A percentile compares a stretch with the other conserved stretches of the same genome.
These are phyloP conservation scores for Neelides sp. DNA, from an alignment of 1,140 invertebrate species.

Conservation along the genomic window DNA sequence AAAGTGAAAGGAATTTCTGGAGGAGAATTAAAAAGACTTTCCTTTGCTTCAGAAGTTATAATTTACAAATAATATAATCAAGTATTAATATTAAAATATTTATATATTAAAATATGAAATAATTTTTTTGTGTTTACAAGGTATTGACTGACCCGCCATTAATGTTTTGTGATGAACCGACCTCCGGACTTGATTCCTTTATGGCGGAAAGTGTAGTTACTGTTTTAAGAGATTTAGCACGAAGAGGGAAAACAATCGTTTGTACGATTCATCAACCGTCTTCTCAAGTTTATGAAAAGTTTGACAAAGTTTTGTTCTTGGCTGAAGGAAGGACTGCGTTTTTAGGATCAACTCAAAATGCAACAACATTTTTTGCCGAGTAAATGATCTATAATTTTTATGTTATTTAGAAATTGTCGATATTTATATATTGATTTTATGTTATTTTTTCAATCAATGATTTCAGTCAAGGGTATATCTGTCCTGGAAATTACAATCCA, in stretches of 20 bases:
- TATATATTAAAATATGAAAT: background rate
- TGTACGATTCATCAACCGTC: constrained; percentile 94
- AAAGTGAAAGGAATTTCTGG: constrained; percentile 83
- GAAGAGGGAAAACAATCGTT: constrained; percentile 78
- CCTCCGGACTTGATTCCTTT: constrained; percentile 74
- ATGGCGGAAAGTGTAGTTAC: constrained; percentile 89
- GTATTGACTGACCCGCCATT: constrained; percentile 84
- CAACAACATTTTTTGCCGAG: constrained; percentile 68
- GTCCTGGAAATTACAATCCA: constrained; percentile 43
- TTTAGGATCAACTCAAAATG: constrained; percentile 60
- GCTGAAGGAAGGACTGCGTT: constrained; percentile 85
- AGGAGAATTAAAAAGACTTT: constrained; percentile 84
- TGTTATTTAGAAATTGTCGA: constrained; percentile 25
- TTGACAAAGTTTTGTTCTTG: constrained; percentile 82
- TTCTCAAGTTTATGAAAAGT: constrained; percentile 82
- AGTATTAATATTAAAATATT: background rate
- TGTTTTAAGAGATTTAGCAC: constrained; percentile 62
- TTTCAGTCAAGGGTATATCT: constrained; percentile 45
- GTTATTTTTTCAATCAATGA: constrained; percentile 9
- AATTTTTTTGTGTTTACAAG: constrained; percentile 39
- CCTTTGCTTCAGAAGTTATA: constrained; percentile 21
- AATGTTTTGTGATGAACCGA: constrained; percentile 95
- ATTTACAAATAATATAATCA: background rate
- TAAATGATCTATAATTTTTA: constrained; percentile 39
- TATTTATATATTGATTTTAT: constrained; percentile 30